Evolutionary conservation across 2,797 vertebrate species (phyloP).

Genomic region (Parauchenoglanis punctatus): DNA sequence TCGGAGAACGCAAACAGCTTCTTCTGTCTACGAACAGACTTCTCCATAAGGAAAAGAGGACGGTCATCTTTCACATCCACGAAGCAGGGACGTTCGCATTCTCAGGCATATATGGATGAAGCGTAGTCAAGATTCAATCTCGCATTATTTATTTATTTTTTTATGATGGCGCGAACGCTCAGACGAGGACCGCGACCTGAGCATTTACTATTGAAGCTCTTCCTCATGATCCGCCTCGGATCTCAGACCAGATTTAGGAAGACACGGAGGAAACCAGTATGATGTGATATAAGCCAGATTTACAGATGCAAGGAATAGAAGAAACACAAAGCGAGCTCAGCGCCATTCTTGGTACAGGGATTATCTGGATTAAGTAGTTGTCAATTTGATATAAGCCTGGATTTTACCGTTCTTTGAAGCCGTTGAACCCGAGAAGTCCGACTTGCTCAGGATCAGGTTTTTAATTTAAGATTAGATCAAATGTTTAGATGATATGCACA

Average conservation of each 20-base stretch:
- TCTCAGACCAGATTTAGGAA: neutral
- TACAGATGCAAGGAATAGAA: slow-evolving; percentile 46
- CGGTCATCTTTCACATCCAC: neutral
- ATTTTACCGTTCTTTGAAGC: neutral
- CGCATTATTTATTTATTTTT: neutral
- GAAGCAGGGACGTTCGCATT: neutral
- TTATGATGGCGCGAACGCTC: neutral
- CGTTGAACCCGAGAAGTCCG: neutral
- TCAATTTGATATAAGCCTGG: neutral
- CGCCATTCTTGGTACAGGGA: neutral
- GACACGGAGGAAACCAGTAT: neutral
- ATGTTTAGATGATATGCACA: neutral
- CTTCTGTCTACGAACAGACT: neutral
- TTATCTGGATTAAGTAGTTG: neutral
- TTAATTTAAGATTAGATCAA: neutral
- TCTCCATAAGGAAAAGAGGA: neutral
- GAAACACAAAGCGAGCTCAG: neutral
- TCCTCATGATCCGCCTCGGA: neutral
- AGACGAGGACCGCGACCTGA: neutral
- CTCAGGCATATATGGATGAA: neutral
- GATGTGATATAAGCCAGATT: neutral
- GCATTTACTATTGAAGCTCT: neutral
- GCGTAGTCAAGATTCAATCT: neutral
- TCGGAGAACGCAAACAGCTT: neutral
- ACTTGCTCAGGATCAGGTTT: neutral